These are phyloP conservation scores for Pachycephus smyrnensis DNA, from an alignment of 2,888 invertebrate species.

Conservation along the genomic window DNA sequence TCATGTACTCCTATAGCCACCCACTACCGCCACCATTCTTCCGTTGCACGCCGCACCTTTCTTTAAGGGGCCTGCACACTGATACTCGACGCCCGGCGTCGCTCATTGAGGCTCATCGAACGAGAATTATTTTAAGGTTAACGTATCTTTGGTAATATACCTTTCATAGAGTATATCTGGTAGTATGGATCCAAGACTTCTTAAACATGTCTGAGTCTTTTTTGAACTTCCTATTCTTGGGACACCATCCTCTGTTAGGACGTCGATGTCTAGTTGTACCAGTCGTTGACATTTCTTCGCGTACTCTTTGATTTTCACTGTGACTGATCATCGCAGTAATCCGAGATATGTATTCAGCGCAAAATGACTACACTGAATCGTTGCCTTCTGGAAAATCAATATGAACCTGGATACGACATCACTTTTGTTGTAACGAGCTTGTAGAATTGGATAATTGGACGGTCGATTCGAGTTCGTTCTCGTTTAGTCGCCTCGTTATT, in stretches of 20 bases:
- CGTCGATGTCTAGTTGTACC: not conserved
- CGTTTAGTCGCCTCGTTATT: not conserved
- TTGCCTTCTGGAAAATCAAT: not conserved
- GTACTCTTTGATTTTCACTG: not conserved
- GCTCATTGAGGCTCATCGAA: not conserved
- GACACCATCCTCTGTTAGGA: not conserved
- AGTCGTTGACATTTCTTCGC: not conserved
- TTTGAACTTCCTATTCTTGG: not conserved
- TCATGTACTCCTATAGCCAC: not conserved
- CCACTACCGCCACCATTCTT: not conserved
- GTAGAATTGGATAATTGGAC: not conserved
- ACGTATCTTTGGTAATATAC: not conserved
- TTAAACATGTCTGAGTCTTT: not conserved
- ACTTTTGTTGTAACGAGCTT: not conserved
- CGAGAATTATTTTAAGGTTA: too few species aligned
- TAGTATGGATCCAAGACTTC: not conserved
- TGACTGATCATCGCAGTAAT: not conserved
- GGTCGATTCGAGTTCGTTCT: not conserved
- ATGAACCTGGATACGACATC: not conserved
- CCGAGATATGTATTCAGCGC: not conserved
- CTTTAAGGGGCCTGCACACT: constrained; percentile 15
- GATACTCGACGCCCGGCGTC: not conserved
- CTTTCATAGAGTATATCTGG: not conserved
- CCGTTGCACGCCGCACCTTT: constrained; percentile 24
- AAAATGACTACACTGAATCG: not conserved